phyloP scores from a whole-genome alignment of 2,797 vertebrate species.

The Darevskia nairensis region DNA sequence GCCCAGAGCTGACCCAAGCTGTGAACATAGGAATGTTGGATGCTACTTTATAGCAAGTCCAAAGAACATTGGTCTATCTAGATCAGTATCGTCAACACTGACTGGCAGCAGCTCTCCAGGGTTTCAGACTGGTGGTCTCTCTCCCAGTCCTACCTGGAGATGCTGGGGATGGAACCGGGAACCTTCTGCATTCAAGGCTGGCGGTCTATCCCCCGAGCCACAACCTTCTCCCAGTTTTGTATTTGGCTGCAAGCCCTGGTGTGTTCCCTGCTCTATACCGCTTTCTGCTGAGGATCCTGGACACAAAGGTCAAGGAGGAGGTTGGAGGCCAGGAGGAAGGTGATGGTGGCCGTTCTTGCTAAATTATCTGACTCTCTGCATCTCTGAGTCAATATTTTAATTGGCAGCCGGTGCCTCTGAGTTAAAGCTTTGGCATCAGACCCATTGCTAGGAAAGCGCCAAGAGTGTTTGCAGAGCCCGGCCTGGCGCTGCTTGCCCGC shows the following conservation, averaged over 20 bases:
- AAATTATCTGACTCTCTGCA: background rate
- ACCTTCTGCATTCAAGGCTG: background rate
- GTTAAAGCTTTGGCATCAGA: background rate
- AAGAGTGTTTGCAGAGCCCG: background rate
- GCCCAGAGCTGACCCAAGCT: background rate
- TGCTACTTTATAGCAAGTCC: no score
- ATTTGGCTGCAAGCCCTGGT: background rate
- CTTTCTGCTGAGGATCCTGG: no score
- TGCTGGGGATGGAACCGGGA: no score
- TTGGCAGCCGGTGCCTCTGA: constrained; percentile 15
- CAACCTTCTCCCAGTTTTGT: no score
- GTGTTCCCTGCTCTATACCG: background rate
- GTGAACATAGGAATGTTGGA: background rate
- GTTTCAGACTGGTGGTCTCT: no score
- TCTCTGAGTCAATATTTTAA: background rate
- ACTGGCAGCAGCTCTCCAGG: no score
- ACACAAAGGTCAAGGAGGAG: no score
- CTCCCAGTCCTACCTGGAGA: background rate
- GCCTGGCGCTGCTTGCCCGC: background rate
- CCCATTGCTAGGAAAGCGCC: rapidly evolving
- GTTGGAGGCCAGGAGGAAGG: background rate
- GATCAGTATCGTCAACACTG: no score
- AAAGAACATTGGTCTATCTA: no score
- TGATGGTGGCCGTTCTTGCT: background rate
- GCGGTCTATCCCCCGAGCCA: no score